These are phyloP conservation scores for Oryzias woworae DNA, from an alignment of 2,113 vertebrate genomes.

Conservation along the genomic window DNA sequence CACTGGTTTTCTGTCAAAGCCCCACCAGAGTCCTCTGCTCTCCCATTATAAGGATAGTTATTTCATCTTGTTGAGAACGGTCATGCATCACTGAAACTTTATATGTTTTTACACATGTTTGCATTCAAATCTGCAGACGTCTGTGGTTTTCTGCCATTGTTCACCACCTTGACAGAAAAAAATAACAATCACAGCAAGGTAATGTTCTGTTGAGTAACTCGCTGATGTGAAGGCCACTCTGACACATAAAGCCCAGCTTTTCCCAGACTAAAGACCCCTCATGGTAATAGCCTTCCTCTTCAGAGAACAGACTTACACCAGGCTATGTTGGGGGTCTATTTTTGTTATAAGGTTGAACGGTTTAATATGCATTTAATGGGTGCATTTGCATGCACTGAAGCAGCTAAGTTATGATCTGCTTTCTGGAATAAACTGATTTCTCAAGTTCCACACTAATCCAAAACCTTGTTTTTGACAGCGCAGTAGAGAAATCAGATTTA, in stretches of 20 bases:
- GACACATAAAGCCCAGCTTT: not conserved
- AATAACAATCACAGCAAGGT: not conserved
- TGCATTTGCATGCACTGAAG: no score
- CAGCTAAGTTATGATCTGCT: no score
- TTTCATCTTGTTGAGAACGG: not conserved
- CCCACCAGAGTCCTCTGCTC: conserved; percentile 3
- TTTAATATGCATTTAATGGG: no score
- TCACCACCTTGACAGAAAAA: not conserved
- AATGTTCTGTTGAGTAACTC: not conserved
- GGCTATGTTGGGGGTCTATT: no score
- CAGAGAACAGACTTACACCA: not conserved
- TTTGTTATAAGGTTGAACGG: no score
- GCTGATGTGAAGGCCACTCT: not conserved
- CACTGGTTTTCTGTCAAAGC: conserved; percentile 18
- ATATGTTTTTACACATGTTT: not conserved
- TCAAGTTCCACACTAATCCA: no score
- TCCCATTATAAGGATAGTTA: conserved; percentile 1
- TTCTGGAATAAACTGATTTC: no score
- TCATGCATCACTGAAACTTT: not conserved
- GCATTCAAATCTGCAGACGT: not conserved
- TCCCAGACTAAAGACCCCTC: no score
- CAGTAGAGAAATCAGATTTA: no score
- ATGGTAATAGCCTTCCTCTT: not conserved
- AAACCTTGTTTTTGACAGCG: no score
- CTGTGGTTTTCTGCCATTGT: not conserved